These are phyloP conservation scores for Sturnus vulgaris DNA, from an alignment of 2,113 vertebrate genomes.

Conservation along the genomic window DNA sequence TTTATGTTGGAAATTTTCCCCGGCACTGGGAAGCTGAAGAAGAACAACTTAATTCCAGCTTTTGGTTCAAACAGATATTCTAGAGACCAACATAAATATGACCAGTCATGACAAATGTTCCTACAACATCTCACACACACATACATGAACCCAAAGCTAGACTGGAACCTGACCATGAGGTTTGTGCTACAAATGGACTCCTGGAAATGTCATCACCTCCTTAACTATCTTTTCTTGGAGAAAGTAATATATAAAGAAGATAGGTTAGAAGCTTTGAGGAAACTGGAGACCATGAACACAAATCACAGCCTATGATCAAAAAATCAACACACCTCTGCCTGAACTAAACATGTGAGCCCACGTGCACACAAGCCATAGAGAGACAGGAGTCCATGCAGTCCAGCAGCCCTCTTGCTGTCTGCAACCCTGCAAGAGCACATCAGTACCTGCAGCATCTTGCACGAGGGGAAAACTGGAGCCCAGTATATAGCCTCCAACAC, in stretches of 20 bases:
- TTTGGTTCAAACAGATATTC: neutral
- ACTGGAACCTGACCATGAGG: neutral
- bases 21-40: neutral
- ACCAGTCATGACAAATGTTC: neutral
- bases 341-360: neutral
- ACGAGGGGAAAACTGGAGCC: neutral
- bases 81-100: neutral
- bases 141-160: neutral
- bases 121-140: neutral
- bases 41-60: neutral
- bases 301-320: neutral
- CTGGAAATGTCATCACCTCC: neutral
- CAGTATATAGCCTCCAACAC: neutral
- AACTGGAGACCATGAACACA: neutral
- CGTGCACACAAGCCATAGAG: too few species aligned
- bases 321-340: neutral
- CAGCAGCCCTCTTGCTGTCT: neutral
- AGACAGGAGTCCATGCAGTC: neutral
- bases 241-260: neutral
- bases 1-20: neutral
- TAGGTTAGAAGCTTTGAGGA: neutral
- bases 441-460: neutral
- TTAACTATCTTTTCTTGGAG: neutral
- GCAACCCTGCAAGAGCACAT: neutral
- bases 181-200: neutral